Percentiles rank a stretch among this genome's conserved stretches.
phyloP scores from a whole-genome alignment of 2,888 invertebrate species.

The Chymomyza procnemis region DNA sequence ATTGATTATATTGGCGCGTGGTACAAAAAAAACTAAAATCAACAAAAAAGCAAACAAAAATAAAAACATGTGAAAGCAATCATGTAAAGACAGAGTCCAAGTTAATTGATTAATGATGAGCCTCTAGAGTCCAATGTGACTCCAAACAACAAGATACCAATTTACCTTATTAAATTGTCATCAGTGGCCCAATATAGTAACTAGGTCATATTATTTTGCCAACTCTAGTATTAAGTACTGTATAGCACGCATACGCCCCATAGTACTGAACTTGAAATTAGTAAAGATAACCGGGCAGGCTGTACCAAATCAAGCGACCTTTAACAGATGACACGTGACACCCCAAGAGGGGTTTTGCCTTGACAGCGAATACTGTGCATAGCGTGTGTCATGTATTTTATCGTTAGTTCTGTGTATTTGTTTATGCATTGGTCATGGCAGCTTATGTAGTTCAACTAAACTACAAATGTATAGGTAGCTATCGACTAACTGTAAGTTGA shows the following conservation, averaged over 20 bases:
- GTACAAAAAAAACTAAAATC: slow-evolving; percentile 23
- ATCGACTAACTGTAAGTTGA: neutral
- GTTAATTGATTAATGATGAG: slow-evolving; percentile 62
- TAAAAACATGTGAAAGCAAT: neutral
- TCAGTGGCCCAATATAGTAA: slow-evolving; percentile 26
- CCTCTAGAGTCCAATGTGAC: neutral
- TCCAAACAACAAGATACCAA: slow-evolving; percentile 39
- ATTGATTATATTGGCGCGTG: slow-evolving; percentile 63
- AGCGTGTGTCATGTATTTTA: neutral
- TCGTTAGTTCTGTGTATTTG: neutral
- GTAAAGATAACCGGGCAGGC: neutral
- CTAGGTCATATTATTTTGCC: neutral
- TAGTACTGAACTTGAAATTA: neutral
- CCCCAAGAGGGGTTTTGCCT: neutral
- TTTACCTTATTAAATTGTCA: slow-evolving; percentile 64
- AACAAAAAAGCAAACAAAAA: neutral
- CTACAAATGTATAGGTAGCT: neutral
- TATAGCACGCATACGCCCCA: slow-evolving; percentile 32
- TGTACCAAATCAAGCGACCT: neutral
- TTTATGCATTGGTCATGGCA: neutral
- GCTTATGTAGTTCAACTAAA: neutral
- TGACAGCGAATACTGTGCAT: neutral
- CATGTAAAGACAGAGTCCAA: slow-evolving; percentile 17
- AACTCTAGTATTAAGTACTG: neutral
- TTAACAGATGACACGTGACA: neutral